Evolutionary conservation across 2,113 vertebrate genomes (phyloP), one percentile per base, ranked within the genome.

Genomic region (Mixornis gularis): DNA sequence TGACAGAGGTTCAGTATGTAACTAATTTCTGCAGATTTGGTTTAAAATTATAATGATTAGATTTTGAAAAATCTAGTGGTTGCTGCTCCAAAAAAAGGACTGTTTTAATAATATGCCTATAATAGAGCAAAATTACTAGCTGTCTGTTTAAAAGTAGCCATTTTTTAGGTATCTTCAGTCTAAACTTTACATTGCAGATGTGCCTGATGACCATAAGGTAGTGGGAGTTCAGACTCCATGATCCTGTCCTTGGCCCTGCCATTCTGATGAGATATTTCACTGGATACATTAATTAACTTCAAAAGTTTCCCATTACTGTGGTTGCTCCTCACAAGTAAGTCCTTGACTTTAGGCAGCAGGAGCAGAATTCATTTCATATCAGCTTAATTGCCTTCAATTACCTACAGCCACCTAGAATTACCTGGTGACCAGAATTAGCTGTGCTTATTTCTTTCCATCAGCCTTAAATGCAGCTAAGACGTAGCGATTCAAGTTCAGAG

Each of bases 281-380:
- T 68, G 30, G 30, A 30, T 55, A 41, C 9, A 87, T 87, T 87
- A 85, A 85, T 92, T 88, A 78, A 7, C 43, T 85, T 70, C 43
- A 83, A 66, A 92, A 83, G 34, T 92, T 91, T 77, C 71, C 21
- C 74, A 12, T 80, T 79, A 66, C 30, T 73, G 22, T 68, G n/a
- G 55, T 77, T 85, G 56, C 17, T 88, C 55, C 43, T 48, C 64
- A 80, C 90, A 94, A 91, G 32, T 40, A 91, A 83, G n/a, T 38
- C 32, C 82, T 72, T 74, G 41, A 90, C 91, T 95, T 94, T 73
- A 91, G 92, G 77, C 79, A 91, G 64, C n/a, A 88, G 82, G 43
- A 92, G 25, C 21, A 92, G 66, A 87, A 93, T 89, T 89, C 17
- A 36, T 85, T 87, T 91, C 80, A 60, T 92, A 94, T 59, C 65